Percentiles rank a stretch among this genome's conserved stretches.
Evolutionary conservation across 1,140 invertebrate species (phyloP).

Genomic region (Camponotus pennsylvanicus): DNA sequence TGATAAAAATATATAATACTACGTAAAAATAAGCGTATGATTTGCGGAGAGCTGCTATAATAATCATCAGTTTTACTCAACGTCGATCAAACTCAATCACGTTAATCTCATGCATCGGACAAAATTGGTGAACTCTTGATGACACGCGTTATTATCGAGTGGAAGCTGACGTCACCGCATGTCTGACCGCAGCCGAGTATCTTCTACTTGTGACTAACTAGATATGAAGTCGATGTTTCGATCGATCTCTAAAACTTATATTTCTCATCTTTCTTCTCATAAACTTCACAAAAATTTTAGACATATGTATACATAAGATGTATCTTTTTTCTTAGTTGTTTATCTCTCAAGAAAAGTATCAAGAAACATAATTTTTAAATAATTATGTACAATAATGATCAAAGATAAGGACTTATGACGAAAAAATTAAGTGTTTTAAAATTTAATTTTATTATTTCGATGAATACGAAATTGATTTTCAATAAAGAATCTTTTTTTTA

Average conservation of each 20-base stretch:
- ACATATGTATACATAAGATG: not conserved
- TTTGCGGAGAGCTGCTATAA: constrained; percentile 1
- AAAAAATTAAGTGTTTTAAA: not conserved
- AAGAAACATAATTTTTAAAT: not conserved
- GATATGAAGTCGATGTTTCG: not conserved
- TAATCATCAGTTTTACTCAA: constrained; percentile 22
- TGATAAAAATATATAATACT: not conserved
- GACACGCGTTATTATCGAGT: constrained; percentile 19
- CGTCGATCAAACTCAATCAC: constrained; percentile 34
- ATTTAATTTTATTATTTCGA: not conserved
- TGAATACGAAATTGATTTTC: not conserved
- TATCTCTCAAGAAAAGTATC: not conserved
- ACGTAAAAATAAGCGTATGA: constrained; percentile 27
- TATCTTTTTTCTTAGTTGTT: constrained; percentile 7
- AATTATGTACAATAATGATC: not conserved
- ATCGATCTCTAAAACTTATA: not conserved
- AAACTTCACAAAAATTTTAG: not conserved
- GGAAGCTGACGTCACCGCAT: constrained; percentile 3
- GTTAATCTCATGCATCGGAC: constrained; percentile 24
- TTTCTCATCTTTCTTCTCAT: not conserved
- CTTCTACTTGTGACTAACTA: constrained; percentile 25
- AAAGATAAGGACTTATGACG: not conserved
- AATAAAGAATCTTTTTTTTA: not conserved
- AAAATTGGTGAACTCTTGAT: constrained; percentile 32
- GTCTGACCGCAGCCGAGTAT: constrained; percentile 16